Evolutionary conservation across 2,797 vertebrate genomes (phyloP).

Genomic region (Typhlichthys eigenmanni): DNA sequence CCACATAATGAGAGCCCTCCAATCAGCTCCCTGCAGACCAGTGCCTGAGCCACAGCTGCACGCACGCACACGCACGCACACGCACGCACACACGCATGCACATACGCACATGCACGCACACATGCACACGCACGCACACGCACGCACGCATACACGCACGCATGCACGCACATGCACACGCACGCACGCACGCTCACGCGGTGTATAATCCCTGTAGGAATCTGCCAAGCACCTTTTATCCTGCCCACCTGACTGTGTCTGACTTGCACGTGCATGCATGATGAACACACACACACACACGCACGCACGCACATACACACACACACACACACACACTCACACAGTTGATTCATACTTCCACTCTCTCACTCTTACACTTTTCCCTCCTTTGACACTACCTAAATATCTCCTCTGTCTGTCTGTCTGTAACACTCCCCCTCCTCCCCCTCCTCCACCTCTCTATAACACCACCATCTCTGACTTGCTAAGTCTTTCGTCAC

Average conservation of each 20-base stretch:
- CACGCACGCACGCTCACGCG: constrained; percentile 21
- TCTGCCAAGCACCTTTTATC: constrained; percentile 37
- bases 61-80: constrained; percentile 19
- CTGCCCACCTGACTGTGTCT: constrained; percentile 41
- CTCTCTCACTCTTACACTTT: too few species aligned
- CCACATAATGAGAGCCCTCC: constrained; percentile 87
- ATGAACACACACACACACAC: neutral
- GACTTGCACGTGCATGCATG: constrained; percentile 25
- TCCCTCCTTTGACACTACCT: too few species aligned
- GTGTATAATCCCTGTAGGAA: constrained; percentile 40
- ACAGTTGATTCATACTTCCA: too few species aligned
- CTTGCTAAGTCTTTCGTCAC: constrained; percentile 22
- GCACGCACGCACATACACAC: constrained; percentile 36
- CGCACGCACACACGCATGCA: constrained; percentile 9
- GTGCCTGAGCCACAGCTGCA: constrained; percentile 61
- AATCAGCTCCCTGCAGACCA: constrained; percentile 89
- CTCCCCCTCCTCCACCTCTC: constrained; percentile 15
- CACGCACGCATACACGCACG: constrained; percentile 11
- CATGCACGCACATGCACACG: constrained; percentile 6
- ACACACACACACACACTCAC: neutral
- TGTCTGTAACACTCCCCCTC: constrained; percentile 35
- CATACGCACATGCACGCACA: too few species aligned
- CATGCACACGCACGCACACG: constrained; percentile 6
- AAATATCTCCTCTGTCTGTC: neutral
- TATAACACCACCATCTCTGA: constrained; percentile 31